A percentile compares a stretch with the other conserved stretches of the same genome.
Conservation (phyloP, 1,140 invertebrate species). For the Orchesella cincta region DNA sequence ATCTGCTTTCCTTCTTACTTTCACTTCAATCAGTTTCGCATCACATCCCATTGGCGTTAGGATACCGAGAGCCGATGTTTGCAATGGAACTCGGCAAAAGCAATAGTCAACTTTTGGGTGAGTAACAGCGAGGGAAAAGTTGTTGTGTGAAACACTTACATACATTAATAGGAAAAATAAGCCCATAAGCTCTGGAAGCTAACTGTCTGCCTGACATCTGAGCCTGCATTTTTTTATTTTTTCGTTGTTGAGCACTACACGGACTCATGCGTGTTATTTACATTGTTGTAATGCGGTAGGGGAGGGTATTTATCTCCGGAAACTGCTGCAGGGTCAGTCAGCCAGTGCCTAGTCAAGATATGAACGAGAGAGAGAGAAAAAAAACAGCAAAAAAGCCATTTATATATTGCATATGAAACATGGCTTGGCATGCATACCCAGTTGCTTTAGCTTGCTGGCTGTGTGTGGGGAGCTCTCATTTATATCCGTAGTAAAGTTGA, state of each 20-base stretch:
- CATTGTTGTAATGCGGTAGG: conserved; percentile 22
- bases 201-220: conserved; percentile 19
- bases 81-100: not conserved
- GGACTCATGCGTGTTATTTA: conserved; percentile 21
- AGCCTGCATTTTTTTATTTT: conserved; percentile 12
- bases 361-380: not conserved
- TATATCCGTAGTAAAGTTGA: not conserved
- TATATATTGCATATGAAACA: not conserved
- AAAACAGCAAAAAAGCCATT: conserved; percentile 6
- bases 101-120: not conserved
- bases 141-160: not conserved
- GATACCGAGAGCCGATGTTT: not conserved
- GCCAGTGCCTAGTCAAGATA: not conserved
- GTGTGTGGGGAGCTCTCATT: not conserved
- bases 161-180: conserved; percentile 24
- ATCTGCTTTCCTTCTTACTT: conserved; percentile 21
- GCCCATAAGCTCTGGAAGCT: conserved; percentile 1
- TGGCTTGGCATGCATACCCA: not conserved
- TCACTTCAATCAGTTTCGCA: conserved; percentile 25
- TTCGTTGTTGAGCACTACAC: not conserved
- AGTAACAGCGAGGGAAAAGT: not conserved
- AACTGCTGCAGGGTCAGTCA: conserved; percentile 26
- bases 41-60: not conserved
- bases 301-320: conserved; percentile 27
- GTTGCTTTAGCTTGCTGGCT: not conserved